Percentiles rank a stretch among this genome's conserved stretches.
Evolutionary conservation across 2,888 invertebrate species (phyloP).

Genomic region (Galerucella nymphaeae): DNA sequence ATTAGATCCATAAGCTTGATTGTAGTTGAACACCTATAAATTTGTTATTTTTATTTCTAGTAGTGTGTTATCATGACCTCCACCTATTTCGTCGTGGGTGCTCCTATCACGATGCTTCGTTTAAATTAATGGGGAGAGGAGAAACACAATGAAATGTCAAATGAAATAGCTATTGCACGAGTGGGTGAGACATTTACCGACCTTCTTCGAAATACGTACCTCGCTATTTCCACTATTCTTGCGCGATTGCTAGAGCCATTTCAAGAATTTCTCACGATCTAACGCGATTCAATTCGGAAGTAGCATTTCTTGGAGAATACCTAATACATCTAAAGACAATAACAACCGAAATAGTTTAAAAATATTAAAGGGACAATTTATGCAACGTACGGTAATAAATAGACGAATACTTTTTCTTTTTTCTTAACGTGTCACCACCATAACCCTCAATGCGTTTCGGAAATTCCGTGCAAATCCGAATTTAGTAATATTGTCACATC

Average conservation of each 20-base stretch:
- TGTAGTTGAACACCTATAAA: slow-evolving; percentile 7
- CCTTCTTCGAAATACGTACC: slow-evolving; percentile 23
- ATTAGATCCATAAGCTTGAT: neutral
- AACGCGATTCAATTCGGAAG: slow-evolving; percentile 13
- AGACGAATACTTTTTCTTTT: neutral
- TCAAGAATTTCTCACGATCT: slow-evolving; percentile 18
- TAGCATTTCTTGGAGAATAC: neutral
- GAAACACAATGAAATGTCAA: slow-evolving; percentile 51
- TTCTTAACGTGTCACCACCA: slow-evolving; percentile 7
- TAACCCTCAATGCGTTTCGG: slow-evolving; percentile 25
- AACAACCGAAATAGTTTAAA: too few relatives aligned
- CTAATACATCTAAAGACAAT: too few relatives aligned
- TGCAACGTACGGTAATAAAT: neutral
- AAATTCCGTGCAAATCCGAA: slow-evolving; percentile 38
- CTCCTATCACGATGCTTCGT: slow-evolving; percentile 41
- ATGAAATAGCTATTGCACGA: slow-evolving; percentile 44
- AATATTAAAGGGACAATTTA: neutral
- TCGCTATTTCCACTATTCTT: slow-evolving; percentile 19
- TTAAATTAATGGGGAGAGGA: slow-evolving; percentile 40
- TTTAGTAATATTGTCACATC: slow-evolving; percentile 57
- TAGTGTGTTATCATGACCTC: slow-evolving; percentile 41
- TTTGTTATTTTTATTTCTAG: neutral
- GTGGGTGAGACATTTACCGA: slow-evolving; percentile 40
- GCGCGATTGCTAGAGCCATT: slow-evolving; percentile 18
- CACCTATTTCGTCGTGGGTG: slow-evolving; percentile 41